Evolutionary conservation across 2,797 vertebrate genomes (phyloP).

Genomic region (Amphiprion clarkii): DNA sequence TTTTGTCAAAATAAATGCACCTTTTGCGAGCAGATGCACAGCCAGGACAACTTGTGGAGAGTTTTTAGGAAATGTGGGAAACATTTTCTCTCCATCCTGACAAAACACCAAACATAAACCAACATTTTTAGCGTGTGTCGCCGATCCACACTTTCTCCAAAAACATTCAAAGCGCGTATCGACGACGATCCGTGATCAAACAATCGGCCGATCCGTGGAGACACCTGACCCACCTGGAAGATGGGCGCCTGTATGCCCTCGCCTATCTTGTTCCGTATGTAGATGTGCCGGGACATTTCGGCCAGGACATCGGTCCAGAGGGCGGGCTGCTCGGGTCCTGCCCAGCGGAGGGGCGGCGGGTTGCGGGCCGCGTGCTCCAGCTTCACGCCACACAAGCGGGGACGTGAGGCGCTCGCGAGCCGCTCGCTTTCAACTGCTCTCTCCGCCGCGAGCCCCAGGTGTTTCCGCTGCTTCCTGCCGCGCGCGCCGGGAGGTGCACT

Average conservation of each 20-base stretch:
- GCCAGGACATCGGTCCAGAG: constrained; percentile 88
- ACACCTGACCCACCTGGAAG: constrained; percentile 85
- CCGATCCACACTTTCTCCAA: too few species aligned
- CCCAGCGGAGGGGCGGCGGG: constrained; percentile 83
- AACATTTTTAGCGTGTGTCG: too few species aligned
- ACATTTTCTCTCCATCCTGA: not conserved
- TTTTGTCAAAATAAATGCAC: not conserved
- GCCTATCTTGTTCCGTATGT: constrained; percentile 89
- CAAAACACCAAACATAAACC: too few species aligned
- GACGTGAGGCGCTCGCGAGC: constrained; percentile 41
- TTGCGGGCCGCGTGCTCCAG: constrained; percentile 85
- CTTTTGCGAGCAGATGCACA: not conserved
- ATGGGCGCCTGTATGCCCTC: constrained; percentile 90
- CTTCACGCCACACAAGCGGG: constrained; percentile 69
- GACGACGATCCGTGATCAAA: not conserved
- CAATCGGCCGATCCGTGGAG: not conserved
- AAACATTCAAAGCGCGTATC: too few species aligned
- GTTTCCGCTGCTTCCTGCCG: not conserved
- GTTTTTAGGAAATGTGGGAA: not conserved
- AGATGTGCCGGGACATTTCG: constrained; percentile 92
- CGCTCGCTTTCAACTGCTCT: not conserved
- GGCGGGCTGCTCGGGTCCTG: constrained; percentile 85
- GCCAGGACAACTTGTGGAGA: not conserved
- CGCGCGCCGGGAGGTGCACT: constrained; percentile 28
- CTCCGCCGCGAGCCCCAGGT: constrained; percentile 27